These are phyloP conservation scores for Hirtodrosophila histrioides DNA, from an alignment of 2,888 invertebrate genomes.

Conservation along the genomic window DNA sequence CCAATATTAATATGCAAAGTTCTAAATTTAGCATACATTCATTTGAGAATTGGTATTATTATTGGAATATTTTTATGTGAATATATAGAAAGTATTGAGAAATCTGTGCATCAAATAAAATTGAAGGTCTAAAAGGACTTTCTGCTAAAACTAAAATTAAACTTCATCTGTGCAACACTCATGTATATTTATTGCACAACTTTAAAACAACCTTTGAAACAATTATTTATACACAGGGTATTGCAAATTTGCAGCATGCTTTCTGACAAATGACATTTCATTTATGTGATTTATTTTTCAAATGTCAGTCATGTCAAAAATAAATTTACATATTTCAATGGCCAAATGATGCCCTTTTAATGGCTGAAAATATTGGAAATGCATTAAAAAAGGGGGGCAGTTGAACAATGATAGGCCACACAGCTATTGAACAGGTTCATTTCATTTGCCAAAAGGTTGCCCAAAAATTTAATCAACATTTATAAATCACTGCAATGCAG, in stretches of 20 bases:
- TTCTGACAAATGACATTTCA: not conserved
- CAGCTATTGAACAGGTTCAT: conserved; percentile 16
- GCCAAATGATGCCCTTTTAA: conserved; percentile 18
- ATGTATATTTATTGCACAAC: too few relatives aligned
- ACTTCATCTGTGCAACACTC: too few relatives aligned
- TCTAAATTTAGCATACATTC: too few relatives aligned
- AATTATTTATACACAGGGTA: not conserved
- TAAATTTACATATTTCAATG: conserved; percentile 21
- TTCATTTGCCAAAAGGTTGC: conserved; percentile 30
- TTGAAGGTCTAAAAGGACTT: too few relatives aligned
- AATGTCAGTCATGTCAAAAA: conserved; percentile 2
- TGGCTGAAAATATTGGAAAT: conserved; percentile 3
- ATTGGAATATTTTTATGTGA: too few relatives aligned
- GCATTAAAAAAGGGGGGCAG: not conserved
- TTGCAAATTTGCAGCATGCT: not conserved
- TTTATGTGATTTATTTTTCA: conserved; percentile 11
- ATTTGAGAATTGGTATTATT: too few relatives aligned
- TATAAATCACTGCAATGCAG: conserved; percentile 60
- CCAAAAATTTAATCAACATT: conserved; percentile 53
- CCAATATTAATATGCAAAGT: too few relatives aligned
- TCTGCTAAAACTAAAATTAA: too few relatives aligned
- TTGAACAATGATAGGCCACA: conserved; percentile 11
- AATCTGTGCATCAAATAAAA: too few relatives aligned
- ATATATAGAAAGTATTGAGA: too few relatives aligned
- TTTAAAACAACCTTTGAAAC: too few relatives aligned